Percentiles rank a stretch among this genome's conserved stretches.
Conservation (phyloP, 2,888 invertebrate genomes). For the Aethes cnicana region DNA sequence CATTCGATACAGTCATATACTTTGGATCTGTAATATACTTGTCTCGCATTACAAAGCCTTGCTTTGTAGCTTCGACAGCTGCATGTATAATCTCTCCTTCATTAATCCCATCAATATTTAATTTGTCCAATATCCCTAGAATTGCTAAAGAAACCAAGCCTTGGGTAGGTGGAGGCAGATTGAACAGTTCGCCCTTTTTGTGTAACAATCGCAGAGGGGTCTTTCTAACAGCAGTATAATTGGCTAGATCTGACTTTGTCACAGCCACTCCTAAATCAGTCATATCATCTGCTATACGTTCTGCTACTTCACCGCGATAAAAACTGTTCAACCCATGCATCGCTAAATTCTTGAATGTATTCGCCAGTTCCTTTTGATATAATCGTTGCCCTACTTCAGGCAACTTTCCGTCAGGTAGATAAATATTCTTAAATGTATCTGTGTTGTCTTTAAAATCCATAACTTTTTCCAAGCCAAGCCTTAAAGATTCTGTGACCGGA, state of each 20-base stretch:
- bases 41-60: constrained; percentile 56
- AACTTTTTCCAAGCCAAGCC: constrained; percentile 33
- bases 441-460: constrained; percentile 30
- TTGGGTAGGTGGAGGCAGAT: constrained; percentile 74
- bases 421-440: constrained; percentile 49
- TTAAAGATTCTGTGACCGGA: constrained; percentile 52
- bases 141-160: constrained; percentile 64
- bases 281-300: constrained; percentile 62
- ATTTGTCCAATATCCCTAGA: constrained; percentile 63
- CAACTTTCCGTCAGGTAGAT: constrained; percentile 49
- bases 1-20: constrained; percentile 55
- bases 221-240: constrained; percentile 58
- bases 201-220: constrained; percentile 58
- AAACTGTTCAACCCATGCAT: constrained; percentile 64
- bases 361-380: constrained; percentile 59
- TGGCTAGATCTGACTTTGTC: constrained; percentile 59
- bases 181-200: constrained; percentile 59
- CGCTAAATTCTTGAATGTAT: constrained; percentile 54
- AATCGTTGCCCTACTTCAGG: constrained; percentile 56
- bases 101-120: constrained; percentile 58
- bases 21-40: constrained; percentile 64
- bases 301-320: constrained; percentile 62
- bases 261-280: constrained; percentile 59
- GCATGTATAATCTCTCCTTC: constrained; percentile 67
- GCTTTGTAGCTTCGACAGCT: constrained; percentile 66